Evolutionary conservation across 1,140 invertebrate genomes (phyloP), one percentile per base, ranked within the genome.

Genomic region (Chironomus tepperi): DNA sequence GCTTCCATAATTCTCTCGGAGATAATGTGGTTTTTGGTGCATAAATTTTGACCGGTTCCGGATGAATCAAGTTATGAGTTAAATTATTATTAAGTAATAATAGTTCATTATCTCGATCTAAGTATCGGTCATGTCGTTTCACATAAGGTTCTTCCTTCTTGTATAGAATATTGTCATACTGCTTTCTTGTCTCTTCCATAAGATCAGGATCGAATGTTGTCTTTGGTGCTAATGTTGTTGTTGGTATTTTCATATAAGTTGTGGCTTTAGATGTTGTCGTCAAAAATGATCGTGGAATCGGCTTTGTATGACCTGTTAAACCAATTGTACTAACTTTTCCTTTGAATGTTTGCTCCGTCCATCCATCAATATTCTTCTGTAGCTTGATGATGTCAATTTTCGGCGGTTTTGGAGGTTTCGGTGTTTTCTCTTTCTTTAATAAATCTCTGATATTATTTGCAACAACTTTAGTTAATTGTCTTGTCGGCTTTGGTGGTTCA

Each of bases 321-420:
- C 85, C 88, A 76, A 81, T 85, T 12, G 84, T 84, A 76, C 85
- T 84, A 73, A 82, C 81, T 74, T 81, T 84, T 65, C 86, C 86
- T 8, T 87, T 87, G 80, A 86, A 90, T 80, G 90, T 89, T 84
- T 92, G 89, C 77, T 91, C 89, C 1, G 91, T 93, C 92, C 92
- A 93, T 43, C 90, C 89, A 78, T 93, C 91, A 57, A 93, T 93
- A 77, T 91, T 92, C 77, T 92, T 90, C 79, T 93, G 91, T 73
- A 93, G 80, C 78, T 88, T 88, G 24, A 88, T 86, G 16, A 91
- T 86, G 78, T 92, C 90, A 77, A 91, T 89, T 0, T 87, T 86
- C 57, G 86, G 85, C 75, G 85, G 86, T 42, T 81, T 83, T 24
- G 86, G 85, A 75, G 85, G 86, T 42, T 81, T 83, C 21, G 43